Evolutionary conservation across 2,797 vertebrate species (phyloP).

Genomic region (Sebastes dallii): DNA sequence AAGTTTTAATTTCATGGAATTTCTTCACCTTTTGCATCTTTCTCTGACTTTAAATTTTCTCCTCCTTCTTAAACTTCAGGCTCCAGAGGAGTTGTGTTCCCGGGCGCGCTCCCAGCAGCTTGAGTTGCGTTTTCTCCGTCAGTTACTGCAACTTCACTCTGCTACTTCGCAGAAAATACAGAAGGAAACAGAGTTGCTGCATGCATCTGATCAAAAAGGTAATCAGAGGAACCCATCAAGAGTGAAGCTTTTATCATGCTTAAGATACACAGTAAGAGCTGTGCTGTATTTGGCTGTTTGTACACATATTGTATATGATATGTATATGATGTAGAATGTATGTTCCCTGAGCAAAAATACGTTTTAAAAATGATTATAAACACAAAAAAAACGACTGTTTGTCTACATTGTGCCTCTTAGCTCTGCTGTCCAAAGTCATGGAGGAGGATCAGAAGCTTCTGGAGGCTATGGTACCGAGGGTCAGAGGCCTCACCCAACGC

Average conservation of each 20-base stretch:
- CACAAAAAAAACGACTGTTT: background rate
- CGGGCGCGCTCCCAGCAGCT: constrained; percentile 71
- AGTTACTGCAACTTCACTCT: constrained; percentile 71
- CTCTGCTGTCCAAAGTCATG: constrained; percentile 70
- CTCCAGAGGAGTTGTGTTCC: constrained; percentile 80
- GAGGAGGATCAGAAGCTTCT: constrained; percentile 79
- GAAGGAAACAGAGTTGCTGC: constrained; percentile 61
- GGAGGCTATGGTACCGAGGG: constrained; percentile 75
- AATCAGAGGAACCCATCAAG: background rate
- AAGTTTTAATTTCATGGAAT: background rate
- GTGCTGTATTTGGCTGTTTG: background rate
- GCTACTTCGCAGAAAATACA: constrained; percentile 63
- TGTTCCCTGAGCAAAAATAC: background rate
- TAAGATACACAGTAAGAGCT: constrained; percentile 1
- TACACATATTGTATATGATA: background rate
- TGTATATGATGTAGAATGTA: background rate
- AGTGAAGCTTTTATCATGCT: background rate
- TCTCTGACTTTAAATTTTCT: background rate
- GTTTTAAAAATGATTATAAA: background rate
- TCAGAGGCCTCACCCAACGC: constrained; percentile 68
- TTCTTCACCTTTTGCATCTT: background rate
- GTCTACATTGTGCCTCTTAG: constrained; percentile 53
- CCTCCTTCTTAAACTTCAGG: constrained; percentile 60
- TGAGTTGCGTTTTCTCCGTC: constrained; percentile 72
- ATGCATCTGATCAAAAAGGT: constrained; percentile 80